A percentile compares a stretch with the other conserved stretches of the same genome.
Conservation (phyloP, 2,888 invertebrate genomes). For the Hirudinaria manillensis region DNA sequence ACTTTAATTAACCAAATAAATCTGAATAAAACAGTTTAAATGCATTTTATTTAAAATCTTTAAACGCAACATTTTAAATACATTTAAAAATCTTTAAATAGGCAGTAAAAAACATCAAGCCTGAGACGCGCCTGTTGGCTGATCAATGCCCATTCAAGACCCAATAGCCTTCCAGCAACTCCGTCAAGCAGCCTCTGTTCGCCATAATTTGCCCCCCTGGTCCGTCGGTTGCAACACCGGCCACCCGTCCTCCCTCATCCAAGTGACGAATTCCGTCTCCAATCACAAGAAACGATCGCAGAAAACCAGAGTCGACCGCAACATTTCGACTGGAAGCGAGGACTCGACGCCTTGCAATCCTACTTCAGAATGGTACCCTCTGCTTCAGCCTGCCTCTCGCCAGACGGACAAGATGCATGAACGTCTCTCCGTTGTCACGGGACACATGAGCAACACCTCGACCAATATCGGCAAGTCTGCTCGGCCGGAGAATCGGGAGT, state of each 20-base stretch:
- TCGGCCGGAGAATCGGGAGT: not conserved
- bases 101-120: too few species aligned
- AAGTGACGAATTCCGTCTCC: too few species aligned
- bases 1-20: too few species aligned
- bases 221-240: not conserved
- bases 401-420: slow-evolving; percentile 4
- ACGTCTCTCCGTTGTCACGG: not conserved
- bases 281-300: not conserved
- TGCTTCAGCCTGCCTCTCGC: not conserved
- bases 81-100: too few species aligned
- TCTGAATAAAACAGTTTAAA: too few species aligned
- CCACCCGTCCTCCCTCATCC: not conserved
- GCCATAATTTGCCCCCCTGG: not conserved
- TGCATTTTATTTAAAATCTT: too few species aligned
- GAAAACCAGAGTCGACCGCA: not conserved
- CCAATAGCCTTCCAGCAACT: slow-evolving; percentile 4
- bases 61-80: too few species aligned
- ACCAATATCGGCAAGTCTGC: not conserved
- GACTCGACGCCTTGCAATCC: not conserved
- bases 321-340: too few species aligned
- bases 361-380: not conserved
- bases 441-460: slow-evolving; percentile 1
- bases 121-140: not conserved
- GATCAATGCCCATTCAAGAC: slow-evolving; percentile 10
- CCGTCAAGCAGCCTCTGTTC: slow-evolving; percentile 6